Evolutionary conservation across 2,797 vertebrate species (phyloP).

Genomic region (Alectoris magna): DNA sequence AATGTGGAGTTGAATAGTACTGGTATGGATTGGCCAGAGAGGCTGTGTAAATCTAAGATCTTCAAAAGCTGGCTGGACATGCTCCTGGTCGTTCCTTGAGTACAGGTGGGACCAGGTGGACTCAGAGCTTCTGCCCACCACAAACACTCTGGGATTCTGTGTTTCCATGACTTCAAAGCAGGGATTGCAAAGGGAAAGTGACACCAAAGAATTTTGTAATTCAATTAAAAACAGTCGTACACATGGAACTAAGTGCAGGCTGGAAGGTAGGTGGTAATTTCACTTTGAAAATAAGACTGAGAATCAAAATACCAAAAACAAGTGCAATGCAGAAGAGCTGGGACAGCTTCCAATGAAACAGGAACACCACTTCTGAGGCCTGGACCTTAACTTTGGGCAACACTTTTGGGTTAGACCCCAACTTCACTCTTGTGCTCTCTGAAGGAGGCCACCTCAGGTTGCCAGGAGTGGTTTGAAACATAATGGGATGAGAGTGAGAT

Average conservation of each 20-base stretch:
- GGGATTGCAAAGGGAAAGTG: background rate
- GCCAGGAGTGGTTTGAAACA: background rate
- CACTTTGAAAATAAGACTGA: background rate
- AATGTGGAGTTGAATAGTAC: background rate
- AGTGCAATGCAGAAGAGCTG: background rate
- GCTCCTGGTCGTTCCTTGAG: background rate
- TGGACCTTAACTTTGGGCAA: background rate
- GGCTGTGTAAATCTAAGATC: background rate
- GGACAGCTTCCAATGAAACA: background rate
- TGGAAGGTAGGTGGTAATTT: background rate
- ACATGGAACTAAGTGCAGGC: background rate
- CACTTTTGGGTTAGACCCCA: background rate
- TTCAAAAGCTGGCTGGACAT: background rate
- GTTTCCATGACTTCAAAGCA: background rate
- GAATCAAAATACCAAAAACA: background rate
- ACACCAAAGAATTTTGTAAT: background rate
- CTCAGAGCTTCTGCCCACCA: background rate
- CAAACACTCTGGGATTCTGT: background rate
- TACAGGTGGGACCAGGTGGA: too few relatives aligned
- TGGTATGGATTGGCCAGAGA: background rate
- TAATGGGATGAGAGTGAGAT: background rate
- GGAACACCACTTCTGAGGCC: background rate
- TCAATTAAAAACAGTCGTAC: background rate
- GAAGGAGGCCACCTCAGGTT: background rate
- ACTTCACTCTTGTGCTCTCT: background rate